Evolutionary conservation across 2,888 invertebrate species (phyloP), one percentile per base, ranked within the genome.

Genomic region (Aricia artaxerxes): DNA sequence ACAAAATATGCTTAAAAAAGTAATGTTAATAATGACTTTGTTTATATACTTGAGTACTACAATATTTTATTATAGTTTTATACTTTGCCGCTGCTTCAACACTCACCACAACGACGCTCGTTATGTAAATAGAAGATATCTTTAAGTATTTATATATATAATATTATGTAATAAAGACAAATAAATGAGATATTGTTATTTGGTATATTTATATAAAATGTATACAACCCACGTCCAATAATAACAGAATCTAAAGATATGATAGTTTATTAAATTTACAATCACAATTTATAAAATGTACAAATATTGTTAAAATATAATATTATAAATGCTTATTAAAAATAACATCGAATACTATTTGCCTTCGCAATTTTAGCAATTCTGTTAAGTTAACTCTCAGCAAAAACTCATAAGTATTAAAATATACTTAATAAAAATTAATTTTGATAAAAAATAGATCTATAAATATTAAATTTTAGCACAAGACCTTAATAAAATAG

Each of bases 261-360:
- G 69, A 35, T 69, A 69, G 35, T 69, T 69, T 69, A 69, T 38
- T 69, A 69, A 69, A 69, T 69, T 16, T 69, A 69, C 69, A 69
- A 69, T 69, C 69, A 69, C 35, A 69, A 76, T 76, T 38, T 76
- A 76, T 76, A 53, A 76, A 76, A 76, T 76, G 35, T 76, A 76
- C 57, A 76, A 75, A 76, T 76, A 57, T 57, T 69, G n/a, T 24
- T 78, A 78, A 64, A 78, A 78, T 78, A 53, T 49, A 40, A 40
- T 69, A 69, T 53, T 78, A 16, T 69, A 72, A 78, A 78, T 78
- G 78, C 78, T 16, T 72, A 78, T 73, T 53, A 57, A 72, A 78
- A 53, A 78, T 72, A 69, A 38, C 38, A 61, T 40, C 13, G 35
- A 77, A 35, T 57, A 38, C 35, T 77, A 57, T 24, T 53, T 44